Base-by-base conservation (phyloP, 1,140 invertebrate species). In the Phenacoccus solenopsis region DNA sequence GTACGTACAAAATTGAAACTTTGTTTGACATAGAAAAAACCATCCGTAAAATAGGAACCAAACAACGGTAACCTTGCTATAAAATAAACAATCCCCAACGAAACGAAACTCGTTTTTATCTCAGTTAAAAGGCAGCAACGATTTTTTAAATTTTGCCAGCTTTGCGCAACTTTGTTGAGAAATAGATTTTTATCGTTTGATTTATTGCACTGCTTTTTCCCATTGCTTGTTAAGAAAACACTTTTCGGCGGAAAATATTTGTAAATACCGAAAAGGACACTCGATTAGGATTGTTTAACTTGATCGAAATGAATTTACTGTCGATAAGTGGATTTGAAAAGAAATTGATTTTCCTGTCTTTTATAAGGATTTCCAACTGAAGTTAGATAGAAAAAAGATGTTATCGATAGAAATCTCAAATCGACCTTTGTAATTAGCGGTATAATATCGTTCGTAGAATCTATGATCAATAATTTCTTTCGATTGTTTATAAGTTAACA, bases 181-280 rank as follows among this genome's bases (percentile, higher is more conserved):
- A 49, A 49, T 49, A 49, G 38, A 49, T 49, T 49, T 49, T 49
- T 49, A 49, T 49, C 38, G 38, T 49, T 49, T 49, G 38, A 49
- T 49, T 49, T 49, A 49, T 49, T 49, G 38, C 38, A n/a, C 13
- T 10, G 38, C 16, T n/a, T 49, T 49, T 49, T 49, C 38, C 4
- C 13, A 49, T 10, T n/a, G 16, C 38, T 49, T 16, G 12, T n/a
- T 49, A n/a, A 49, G 12, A 16, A 49, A 49, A 49, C 38, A 49
- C 38, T 32, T 32, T n/a, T n/a, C n/a, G n/a, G n/a, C n/a, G 38
- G 20, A 49, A 16, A 49, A 49, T 49, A 4, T 49, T 49, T 49
- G 13, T n/a, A 5, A 3, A 49, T 49, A 49, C 13, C 38, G 20
- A n/a, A 49, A n/a, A 49, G 16, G 38, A 49, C 20, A 16, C 20